Evolutionary conservation across 1,140 invertebrate genomes (phyloP).

Genomic region (Oedothorax gibbosus): DNA sequence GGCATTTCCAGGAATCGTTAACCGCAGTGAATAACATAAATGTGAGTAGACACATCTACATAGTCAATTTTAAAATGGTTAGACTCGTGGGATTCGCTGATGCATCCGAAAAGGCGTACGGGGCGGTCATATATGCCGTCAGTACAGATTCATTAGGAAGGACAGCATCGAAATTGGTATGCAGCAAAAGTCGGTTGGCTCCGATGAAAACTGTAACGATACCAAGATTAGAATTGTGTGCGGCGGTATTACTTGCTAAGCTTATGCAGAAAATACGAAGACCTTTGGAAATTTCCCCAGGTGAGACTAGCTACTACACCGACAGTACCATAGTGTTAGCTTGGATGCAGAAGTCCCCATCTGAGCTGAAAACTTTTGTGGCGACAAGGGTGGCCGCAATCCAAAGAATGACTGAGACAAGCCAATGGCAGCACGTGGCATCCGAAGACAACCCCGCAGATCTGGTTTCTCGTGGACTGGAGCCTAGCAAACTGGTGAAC

Average conservation of each 20-base stretch:
- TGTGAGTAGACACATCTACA: not conserved
- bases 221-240: constrained; percentile 7
- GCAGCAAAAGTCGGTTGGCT: constrained; percentile 2
- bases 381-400: not conserved
- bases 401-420: not conserved
- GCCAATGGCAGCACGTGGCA: constrained; percentile 3
- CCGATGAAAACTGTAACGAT: constrained; percentile 3
- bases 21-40: constrained; percentile 24
- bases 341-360: constrained; percentile 65
- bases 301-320: constrained; percentile 48
- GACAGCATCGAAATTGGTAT: constrained; percentile 34
- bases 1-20: constrained; percentile 14
- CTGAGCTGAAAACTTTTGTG: constrained; percentile 62
- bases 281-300: not conserved
- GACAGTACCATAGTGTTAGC: constrained; percentile 68
- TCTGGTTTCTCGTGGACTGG: not conserved
- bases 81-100: not conserved
- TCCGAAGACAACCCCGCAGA: constrained; percentile 34
- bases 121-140: not conserved
- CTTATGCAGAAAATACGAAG: not conserved
- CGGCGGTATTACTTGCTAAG: not conserved
- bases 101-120: constrained; percentile 9
- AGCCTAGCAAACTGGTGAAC: not conserved
- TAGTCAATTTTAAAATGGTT: not conserved
- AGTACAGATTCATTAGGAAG: not conserved